Conservation (phyloP, 1,140 invertebrate species). For the Propsilocerus akamusi region DNA sequence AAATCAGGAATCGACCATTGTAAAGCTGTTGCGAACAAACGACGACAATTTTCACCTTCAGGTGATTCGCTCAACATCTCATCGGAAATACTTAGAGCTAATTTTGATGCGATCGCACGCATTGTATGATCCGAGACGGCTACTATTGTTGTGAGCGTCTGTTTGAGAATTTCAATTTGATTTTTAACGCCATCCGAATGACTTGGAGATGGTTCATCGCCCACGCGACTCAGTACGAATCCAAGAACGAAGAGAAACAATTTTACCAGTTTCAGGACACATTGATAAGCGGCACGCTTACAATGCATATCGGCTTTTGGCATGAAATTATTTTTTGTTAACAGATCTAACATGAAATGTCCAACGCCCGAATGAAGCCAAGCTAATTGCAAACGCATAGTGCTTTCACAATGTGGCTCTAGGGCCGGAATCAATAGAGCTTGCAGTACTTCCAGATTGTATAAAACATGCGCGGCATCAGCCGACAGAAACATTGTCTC, state of each 20-base stretch:
- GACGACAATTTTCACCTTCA: conserved; percentile 29
- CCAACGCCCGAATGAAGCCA: conserved; percentile 55
- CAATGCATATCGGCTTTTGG: conserved; percentile 62
- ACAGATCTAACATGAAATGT: conserved; percentile 59
- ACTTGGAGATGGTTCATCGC: conserved; percentile 19
- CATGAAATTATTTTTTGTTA: conserved; percentile 76
- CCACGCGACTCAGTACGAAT: conserved; percentile 30
- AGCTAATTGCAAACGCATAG: conserved; percentile 72
- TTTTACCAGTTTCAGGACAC: conserved; percentile 76
- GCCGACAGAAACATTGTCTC: conserved; percentile 55
- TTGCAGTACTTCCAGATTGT: conserved; percentile 65
- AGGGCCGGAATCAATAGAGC: conserved; percentile 80
- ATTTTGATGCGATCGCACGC: conserved; percentile 46
- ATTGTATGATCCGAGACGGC: conserved; percentile 43
- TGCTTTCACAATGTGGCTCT: conserved; percentile 62
- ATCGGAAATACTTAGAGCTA: conserved; percentile 49
- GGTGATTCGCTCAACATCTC: conserved; percentile 26
- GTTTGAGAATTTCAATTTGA: conserved; percentile 24
- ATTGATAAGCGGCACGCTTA: conserved; percentile 68
- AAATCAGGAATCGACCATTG: conserved; percentile 44
- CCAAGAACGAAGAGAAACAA: conserved; percentile 72
- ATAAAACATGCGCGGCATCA: conserved; percentile 59
- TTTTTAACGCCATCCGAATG: conserved; percentile 18
- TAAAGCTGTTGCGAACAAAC: conserved; percentile 32
- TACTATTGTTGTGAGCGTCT: conserved; percentile 23